Conservation (phyloP, 2,113 vertebrate species). For the Anthoscopus minutus region DNA sequence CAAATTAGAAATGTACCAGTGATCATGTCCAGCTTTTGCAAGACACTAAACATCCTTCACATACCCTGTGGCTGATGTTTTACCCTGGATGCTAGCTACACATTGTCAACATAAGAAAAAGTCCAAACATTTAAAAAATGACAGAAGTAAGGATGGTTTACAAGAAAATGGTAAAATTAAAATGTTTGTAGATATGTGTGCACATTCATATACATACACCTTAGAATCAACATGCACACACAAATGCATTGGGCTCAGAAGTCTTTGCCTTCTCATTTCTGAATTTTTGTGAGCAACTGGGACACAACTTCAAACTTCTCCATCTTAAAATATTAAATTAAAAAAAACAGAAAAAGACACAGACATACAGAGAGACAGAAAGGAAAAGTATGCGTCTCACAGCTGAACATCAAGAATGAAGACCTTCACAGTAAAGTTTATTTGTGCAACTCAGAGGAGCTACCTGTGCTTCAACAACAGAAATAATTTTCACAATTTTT, state of each 20-base stretch:
- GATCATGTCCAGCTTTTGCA: neutral
- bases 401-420: neutral
- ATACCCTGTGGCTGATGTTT: neutral
- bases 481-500: neutral
- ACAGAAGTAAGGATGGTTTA: neutral
- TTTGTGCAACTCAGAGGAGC: neutral
- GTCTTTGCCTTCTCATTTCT: neutral
- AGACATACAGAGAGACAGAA: neutral
- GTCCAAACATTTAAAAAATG: neutral
- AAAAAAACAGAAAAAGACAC: neutral
- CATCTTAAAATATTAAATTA: neutral
- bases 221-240: neutral
- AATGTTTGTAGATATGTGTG: neutral
- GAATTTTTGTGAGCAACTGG: neutral
- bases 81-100: neutral
- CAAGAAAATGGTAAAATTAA: neutral
- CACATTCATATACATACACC: neutral
- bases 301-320: neutral
- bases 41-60: neutral
- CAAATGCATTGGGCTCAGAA: neutral
- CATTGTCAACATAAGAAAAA: neutral
- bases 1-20: neutral
- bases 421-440: neutral
- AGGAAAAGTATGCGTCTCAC: neutral
- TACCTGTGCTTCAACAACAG: neutral